Evolutionary conservation across 2,797 vertebrate genomes (phyloP).

Genomic region (Halcyon badia): DNA sequence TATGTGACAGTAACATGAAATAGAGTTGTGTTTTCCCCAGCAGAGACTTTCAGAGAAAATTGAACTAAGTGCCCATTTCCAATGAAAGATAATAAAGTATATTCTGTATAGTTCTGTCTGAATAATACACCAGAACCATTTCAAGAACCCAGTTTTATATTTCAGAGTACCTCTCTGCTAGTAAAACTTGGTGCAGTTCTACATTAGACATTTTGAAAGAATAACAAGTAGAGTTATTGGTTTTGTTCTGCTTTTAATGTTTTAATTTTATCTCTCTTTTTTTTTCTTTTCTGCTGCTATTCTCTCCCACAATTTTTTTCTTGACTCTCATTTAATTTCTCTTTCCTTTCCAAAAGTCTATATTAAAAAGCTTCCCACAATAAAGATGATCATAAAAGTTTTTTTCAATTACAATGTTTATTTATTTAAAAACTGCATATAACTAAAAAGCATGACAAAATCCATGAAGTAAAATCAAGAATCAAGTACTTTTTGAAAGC

Average conservation of each 20-base stretch:
- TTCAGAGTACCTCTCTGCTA: neutral
- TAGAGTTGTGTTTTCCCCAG: neutral
- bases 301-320: neutral
- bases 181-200: neutral
- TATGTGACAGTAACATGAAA: neutral
- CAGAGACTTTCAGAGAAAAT: neutral
- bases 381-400: neutral
- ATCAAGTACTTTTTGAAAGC: neutral
- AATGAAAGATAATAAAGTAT: neutral
- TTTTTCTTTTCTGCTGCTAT: neutral
- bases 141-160: neutral
- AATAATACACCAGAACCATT: neutral
- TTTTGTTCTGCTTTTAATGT: neutral
- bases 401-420: neutral
- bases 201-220: neutral
- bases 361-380: neutral
- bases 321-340: neutral
- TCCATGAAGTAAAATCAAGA: neutral
- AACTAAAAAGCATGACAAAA: neutral
- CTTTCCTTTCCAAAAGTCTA: neutral
- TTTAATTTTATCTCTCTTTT: neutral
- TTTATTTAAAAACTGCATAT: neutral
- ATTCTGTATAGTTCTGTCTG: neutral
- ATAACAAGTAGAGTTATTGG: accelerated
- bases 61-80: neutral